phyloP scores from a whole-genome alignment of 2,113 vertebrate genomes.

The Chaetorhynchus papuensis region DNA sequence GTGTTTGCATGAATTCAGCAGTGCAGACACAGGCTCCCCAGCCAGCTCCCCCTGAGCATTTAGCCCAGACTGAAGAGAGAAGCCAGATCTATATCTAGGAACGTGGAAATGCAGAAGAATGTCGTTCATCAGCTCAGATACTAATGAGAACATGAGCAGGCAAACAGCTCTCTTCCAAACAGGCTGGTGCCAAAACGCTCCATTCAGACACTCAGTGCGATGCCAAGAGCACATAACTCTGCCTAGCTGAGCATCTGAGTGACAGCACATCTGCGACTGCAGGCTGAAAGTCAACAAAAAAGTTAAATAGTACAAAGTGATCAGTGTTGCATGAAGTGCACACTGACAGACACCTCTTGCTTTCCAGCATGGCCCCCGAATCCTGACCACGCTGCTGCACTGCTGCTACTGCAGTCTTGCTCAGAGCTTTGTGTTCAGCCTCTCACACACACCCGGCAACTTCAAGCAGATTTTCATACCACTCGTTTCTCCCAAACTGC shows the following conservation, averaged over 20 bases:
- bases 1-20: not conserved
- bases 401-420: not conserved
- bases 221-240: not conserved
- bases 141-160: conserved; percentile 18
- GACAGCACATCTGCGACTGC: not conserved
- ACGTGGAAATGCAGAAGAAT: not conserved
- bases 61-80: not conserved
- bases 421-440: not conserved
- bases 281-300: not conserved
- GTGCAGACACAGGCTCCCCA: not conserved
- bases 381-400: accelerated
- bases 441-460: not conserved
- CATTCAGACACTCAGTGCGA: not conserved
- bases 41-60: not conserved
- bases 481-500: not conserved
- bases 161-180: not conserved
- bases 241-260: conserved; percentile 4
- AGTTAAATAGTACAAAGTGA: not conserved
- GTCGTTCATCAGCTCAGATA: conserved; percentile 3
- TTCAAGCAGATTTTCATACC: not conserved
- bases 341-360: not conserved
- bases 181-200: not conserved
- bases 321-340: not conserved
- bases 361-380: not conserved
- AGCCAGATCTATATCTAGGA: conserved; percentile 15